Conservation (phyloP, 2,888 invertebrate genomes). For the Drosophila helvetica region DNA sequence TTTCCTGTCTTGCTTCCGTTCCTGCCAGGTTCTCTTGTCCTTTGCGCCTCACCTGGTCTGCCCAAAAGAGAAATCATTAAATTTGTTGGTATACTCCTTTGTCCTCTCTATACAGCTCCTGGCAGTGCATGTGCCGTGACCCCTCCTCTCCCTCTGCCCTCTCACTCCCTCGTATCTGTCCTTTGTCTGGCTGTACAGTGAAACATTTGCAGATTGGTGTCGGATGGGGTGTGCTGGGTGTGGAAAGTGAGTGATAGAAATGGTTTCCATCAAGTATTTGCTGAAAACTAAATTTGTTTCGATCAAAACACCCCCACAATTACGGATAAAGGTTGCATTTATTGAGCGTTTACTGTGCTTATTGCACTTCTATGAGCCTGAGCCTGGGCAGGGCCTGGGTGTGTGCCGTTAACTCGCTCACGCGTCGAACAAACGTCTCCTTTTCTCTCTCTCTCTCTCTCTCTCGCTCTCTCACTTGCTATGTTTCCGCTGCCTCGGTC, state of each 20-base stretch:
- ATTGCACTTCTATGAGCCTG: slow-evolving; percentile 43
- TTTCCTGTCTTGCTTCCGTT: slow-evolving; percentile 41
- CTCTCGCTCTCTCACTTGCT: slow-evolving; percentile 30
- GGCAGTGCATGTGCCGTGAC: slow-evolving; percentile 15
- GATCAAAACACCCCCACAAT: background rate
- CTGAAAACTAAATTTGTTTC: background rate
- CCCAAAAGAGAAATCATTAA: slow-evolving; percentile 73
- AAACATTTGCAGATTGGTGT: background rate
- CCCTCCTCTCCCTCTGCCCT: slow-evolving; percentile 6
- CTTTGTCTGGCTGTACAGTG: slow-evolving; percentile 13
- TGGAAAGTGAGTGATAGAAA: background rate
- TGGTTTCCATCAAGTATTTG: background rate
- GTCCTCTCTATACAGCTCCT: slow-evolving; percentile 53
- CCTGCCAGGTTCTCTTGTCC: slow-evolving; percentile 42
- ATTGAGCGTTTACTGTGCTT: background rate
- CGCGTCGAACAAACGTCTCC: slow-evolving; percentile 24
- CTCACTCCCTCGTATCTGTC: slow-evolving; percentile 11
- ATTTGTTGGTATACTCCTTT: slow-evolving; percentile 78
- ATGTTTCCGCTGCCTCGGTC: slow-evolving; percentile 37
- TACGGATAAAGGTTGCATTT: background rate
- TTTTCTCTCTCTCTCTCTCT: slow-evolving; percentile 25
- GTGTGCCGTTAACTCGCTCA: slow-evolving; percentile 62
- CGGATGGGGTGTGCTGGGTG: too few species aligned
- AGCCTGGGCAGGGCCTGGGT: slow-evolving; percentile 47
- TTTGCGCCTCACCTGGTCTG: slow-evolving; percentile 60